Evolutionary conservation across 2,113 vertebrate genomes (phyloP).

Genomic region (Thryonomys swinderianus): DNA sequence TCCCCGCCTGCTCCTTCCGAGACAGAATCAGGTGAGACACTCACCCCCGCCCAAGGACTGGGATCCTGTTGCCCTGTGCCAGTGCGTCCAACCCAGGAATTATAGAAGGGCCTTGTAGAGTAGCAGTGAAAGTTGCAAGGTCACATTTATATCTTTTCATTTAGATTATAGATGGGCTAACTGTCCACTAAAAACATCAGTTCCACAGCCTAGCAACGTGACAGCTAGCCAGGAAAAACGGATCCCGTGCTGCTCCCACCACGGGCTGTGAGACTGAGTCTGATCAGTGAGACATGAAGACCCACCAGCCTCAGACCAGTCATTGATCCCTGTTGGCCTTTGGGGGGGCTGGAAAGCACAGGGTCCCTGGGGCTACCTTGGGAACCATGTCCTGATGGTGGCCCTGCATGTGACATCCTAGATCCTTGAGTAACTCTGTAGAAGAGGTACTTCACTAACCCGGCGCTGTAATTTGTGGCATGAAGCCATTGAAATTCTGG

Average conservation of each 20-base stretch:
- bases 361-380: background rate
- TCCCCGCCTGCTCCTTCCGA: background rate
- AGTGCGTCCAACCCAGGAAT: background rate
- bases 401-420: background rate
- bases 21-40: background rate
- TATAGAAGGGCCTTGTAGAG: background rate
- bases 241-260: accelerated
- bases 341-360: background rate
- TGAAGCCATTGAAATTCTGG: background rate
- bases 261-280: background rate
- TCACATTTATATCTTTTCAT: background rate
- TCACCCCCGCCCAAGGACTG: background rate
- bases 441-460: background rate
- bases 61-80: background rate
- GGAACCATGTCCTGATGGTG: background rate
- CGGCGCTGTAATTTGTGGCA: background rate
- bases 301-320: background rate
- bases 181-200: background rate
- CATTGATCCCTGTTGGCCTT: background rate
- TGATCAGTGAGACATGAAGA: background rate
- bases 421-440: background rate
- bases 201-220: background rate
- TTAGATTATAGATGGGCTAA: background rate
- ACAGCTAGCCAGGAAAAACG: background rate
- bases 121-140: background rate